A percentile compares a stretch with the other conserved stretches of the same genome.
phyloP scores from a whole-genome alignment of 2,113 vertebrate species.

The Willisornis vidua region DNA sequence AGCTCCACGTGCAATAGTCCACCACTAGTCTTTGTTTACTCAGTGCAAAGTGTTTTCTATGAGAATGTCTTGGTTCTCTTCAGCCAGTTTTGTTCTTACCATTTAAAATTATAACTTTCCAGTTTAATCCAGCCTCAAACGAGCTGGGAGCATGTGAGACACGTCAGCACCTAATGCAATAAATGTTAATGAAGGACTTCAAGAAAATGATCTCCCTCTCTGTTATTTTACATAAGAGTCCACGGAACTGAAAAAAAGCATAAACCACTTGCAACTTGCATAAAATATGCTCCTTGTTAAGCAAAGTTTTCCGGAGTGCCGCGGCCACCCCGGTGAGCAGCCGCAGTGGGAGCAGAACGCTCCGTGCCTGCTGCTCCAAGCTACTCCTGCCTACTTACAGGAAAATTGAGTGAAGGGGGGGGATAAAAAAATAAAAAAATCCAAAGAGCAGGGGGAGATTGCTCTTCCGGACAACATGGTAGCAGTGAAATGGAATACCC shows the following conservation, averaged over 20 bases:
- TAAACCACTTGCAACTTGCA: background rate
- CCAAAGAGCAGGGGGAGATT: background rate
- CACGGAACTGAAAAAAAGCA: background rate
- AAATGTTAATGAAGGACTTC: constrained; percentile 24
- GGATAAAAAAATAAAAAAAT: background rate
- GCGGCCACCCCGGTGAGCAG: background rate
- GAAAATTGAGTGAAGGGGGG: constrained; percentile 3
- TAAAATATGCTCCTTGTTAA: constrained; percentile 36
- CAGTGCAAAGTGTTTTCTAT: background rate
- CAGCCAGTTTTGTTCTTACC: constrained; percentile 21
- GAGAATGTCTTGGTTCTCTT: constrained; percentile 39
- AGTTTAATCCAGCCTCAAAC: constrained; percentile 43
- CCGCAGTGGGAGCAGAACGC: background rate
- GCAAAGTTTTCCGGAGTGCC: constrained; percentile 64
- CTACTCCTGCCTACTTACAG: constrained; percentile 21
- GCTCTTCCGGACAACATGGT: constrained; percentile 72
- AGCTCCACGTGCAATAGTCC: background rate
- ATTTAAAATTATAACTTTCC: constrained; percentile 39
- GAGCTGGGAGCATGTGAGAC: background rate
- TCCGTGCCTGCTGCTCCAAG: background rate
- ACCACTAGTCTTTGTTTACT: constrained; percentile 64
- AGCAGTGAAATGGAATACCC: constrained; percentile 79
- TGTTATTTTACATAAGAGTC: background rate
- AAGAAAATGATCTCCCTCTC: background rate
- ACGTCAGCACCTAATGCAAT: constrained; percentile 8